Evolutionary conservation across 2,113 vertebrate species (phyloP), one percentile per base, ranked within the genome.

Genomic region (Nannospalax galili): DNA sequence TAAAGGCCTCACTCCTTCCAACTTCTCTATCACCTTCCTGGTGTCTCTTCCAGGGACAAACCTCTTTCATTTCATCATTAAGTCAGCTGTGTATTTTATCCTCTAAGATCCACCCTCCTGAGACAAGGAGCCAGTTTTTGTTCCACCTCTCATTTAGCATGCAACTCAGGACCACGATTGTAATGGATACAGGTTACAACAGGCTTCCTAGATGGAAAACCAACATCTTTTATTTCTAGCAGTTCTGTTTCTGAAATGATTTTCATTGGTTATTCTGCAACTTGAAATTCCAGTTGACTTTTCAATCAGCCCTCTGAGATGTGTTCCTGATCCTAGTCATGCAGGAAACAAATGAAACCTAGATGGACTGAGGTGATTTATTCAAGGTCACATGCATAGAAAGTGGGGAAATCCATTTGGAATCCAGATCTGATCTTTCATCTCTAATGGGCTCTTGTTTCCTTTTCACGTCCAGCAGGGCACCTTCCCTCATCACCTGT

Each of bases 401-500:
- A 60, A 45, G 40, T 6, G 35, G 10, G 19, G 64, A 67, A 60
- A 30, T 15, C 7, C 78, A 48, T 5, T 0, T 37, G 9, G 56
- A 64, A 14, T n/a, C 30, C 26, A 16, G 30, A 15, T 67, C 32
- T 73, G 15, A 40, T 4, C 28, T 70, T 42, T 32, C 17, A 0
- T 7, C 0, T 12, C 14, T 84, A 62, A 20, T 1, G 1, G 32
- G 16, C 73, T 15, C 35, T 65, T 17, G 1, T 58, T 62, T 89
- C 12, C 22, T 77, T 7, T 30, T 30, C 0, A 1, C 37, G 52
- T 75, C 67, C n/a, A 7, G 2, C 90, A 97, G 97, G 96, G 19
- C 85, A 80, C 19, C 32, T 4, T 0, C 56, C 95, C 69, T 92
- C 96, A 74, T 95, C 95, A 0, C 98, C 98, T 17, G 90, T 98